These are phyloP conservation scores for Lepetodrilus schrolli DNA, from an alignment of 2,888 invertebrate genomes.

Conservation along the genomic window DNA sequence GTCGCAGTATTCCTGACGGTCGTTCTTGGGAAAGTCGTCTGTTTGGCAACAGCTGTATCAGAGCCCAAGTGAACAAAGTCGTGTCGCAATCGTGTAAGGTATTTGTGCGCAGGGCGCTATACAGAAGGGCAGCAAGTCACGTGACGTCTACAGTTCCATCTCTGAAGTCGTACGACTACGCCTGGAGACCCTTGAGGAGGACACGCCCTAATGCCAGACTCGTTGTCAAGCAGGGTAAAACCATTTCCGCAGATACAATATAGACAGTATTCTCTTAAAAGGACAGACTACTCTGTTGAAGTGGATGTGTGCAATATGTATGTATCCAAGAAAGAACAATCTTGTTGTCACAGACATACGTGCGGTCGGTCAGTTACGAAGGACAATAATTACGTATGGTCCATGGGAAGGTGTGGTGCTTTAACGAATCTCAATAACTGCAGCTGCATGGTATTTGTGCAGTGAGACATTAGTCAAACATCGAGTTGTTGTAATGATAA, in stretches of 20 bases:
- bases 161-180: background rate
- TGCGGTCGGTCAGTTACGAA: too few relatives aligned
- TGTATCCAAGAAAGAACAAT: too few relatives aligned
- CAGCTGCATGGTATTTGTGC: too few relatives aligned
- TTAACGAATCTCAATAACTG: too few relatives aligned
- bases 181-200: background rate
- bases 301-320: too few relatives aligned
- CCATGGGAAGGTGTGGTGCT: too few relatives aligned
- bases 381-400: too few relatives aligned
- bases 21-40: slow-evolving; percentile 47
- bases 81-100: slow-evolving; percentile 41
- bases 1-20: slow-evolving; percentile 36
- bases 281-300: too few relatives aligned
- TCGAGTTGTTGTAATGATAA: too few relatives aligned
- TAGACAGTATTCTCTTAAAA: too few relatives aligned
- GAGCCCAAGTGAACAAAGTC: slow-evolving; percentile 44
- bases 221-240: background rate
- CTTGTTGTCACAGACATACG: too few relatives aligned
- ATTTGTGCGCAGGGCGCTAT: slow-evolving; percentile 41
- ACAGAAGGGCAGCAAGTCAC: background rate
- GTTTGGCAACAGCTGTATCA: slow-evolving; percentile 38
- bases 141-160: background rate
- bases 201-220: background rate
- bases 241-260: background rate
- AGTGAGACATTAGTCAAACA: too few relatives aligned